Conservation (phyloP, 1,140 invertebrate genomes). For the Cardiocondyla obscurior region DNA sequence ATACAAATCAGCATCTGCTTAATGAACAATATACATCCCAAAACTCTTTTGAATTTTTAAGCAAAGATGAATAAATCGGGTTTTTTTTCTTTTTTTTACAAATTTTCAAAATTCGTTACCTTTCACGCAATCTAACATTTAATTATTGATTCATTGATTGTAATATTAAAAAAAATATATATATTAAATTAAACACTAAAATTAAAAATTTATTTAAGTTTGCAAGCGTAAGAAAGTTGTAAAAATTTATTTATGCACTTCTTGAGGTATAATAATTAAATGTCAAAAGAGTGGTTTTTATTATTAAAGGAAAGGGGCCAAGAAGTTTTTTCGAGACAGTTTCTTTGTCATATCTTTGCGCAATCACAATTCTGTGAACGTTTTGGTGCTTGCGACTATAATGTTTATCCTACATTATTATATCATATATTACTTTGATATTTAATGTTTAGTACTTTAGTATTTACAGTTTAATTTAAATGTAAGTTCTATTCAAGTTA, state of each 20-base stretch:
- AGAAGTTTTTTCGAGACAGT: neutral
- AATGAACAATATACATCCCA: too few relatives aligned
- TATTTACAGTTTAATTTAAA: neutral
- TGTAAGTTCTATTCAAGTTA: slow-evolving; percentile 12
- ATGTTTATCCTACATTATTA: slow-evolving; percentile 32
- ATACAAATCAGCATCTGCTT: neutral
- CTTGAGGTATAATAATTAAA: neutral
- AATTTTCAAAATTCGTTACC: neutral
- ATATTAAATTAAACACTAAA: neutral
- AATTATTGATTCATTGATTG: too few relatives aligned
- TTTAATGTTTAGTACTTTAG: slow-evolving; percentile 3
- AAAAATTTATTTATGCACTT: neutral
- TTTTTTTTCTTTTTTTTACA: too few relatives aligned
- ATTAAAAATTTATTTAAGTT: neutral
- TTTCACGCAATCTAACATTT: neutral
- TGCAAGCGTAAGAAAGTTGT: neutral
- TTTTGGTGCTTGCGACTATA: slow-evolving; percentile 17
- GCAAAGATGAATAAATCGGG: slow-evolving; percentile 19
- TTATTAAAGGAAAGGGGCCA: neutral
- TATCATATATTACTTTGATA: neutral
- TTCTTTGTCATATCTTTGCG: neutral
- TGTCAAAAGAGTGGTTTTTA: slow-evolving; percentile 3
- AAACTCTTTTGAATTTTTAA: slow-evolving; percentile 68
- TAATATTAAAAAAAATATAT: too few relatives aligned
- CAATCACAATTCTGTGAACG: neutral